These are phyloP conservation scores for Nemopilema nomurai DNA, from an alignment of 30 jellyfish, hydroid and myxozoan species.

Conservation along the genomic window DNA sequence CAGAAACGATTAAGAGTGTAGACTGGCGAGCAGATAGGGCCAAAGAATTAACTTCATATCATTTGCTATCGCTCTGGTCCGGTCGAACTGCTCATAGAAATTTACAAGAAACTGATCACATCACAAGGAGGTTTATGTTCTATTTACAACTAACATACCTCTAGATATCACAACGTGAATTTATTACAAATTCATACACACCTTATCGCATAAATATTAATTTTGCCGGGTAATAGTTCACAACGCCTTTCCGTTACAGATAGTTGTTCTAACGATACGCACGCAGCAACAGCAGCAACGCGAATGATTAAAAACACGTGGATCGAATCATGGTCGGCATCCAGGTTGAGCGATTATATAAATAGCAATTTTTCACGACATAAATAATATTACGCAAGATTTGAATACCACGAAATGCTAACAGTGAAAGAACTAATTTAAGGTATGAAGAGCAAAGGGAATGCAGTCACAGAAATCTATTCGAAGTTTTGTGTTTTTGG, in stretches of 20 bases:
- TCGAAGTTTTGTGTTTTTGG: no score
- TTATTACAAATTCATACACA: background rate
- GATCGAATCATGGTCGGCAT: background rate
- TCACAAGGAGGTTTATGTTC: background rate
- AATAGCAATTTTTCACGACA: background rate
- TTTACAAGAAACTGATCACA: background rate
- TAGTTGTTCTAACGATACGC: background rate
- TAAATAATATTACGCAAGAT: background rate
- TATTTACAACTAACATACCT: background rate
- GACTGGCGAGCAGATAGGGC: no score
- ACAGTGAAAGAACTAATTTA: background rate
- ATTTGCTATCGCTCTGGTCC: no score
- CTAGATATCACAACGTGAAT: background rate
- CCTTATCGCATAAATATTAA: background rate
- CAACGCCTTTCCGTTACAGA: background rate
- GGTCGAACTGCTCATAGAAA: background rate
- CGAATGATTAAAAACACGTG: background rate
- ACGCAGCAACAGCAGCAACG: background rate
- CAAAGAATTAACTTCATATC: no score
- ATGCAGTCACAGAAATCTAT: no score
- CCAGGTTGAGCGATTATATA: background rate
- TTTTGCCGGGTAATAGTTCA: background rate
- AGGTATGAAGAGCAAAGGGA: no score
- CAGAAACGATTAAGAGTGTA: no score
- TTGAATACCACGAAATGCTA: background rate